These are phyloP conservation scores for Tenthredo notha DNA, from an alignment of 2,888 invertebrate genomes.

Conservation along the genomic window DNA sequence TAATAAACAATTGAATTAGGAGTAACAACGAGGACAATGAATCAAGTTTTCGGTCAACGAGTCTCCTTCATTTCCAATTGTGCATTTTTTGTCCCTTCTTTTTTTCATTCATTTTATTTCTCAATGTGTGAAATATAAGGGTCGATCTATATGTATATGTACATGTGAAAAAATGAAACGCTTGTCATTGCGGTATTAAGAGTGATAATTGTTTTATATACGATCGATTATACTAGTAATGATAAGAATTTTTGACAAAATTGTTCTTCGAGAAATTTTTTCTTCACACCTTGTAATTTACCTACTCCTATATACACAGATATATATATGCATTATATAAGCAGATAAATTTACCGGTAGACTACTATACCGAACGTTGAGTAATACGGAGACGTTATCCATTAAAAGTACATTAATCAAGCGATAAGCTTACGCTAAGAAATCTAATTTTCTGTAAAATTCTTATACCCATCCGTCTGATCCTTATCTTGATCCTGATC, in stretches of 20 bases:
- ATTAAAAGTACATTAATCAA: slow-evolving; percentile 52
- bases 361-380: not conserved
- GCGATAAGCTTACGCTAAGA: slow-evolving; percentile 33
- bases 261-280: not conserved
- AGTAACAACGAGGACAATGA: slow-evolving; percentile 16
- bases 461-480: slow-evolving; percentile 30
- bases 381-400: slow-evolving; percentile 29
- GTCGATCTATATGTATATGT: too few species aligned
- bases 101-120: not conserved
- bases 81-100: not conserved
- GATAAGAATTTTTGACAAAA: not conserved
- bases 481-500: slow-evolving; percentile 37
- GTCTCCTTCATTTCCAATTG: not conserved
- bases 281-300: not conserved
- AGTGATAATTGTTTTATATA: not conserved
- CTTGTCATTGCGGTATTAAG: not conserved
- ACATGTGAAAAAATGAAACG: too few species aligned
- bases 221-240: not conserved
- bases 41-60: slow-evolving; percentile 15
- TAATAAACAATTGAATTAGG: slow-evolving; percentile 21
- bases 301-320: not conserved
- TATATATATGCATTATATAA: not conserved
- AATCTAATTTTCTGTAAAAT: slow-evolving; percentile 51
- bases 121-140: not conserved
- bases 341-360: not conserved